These are phyloP conservation scores for Stenodema calcarata DNA, from an alignment of 2,888 invertebrate species.

Conservation along the genomic window DNA sequence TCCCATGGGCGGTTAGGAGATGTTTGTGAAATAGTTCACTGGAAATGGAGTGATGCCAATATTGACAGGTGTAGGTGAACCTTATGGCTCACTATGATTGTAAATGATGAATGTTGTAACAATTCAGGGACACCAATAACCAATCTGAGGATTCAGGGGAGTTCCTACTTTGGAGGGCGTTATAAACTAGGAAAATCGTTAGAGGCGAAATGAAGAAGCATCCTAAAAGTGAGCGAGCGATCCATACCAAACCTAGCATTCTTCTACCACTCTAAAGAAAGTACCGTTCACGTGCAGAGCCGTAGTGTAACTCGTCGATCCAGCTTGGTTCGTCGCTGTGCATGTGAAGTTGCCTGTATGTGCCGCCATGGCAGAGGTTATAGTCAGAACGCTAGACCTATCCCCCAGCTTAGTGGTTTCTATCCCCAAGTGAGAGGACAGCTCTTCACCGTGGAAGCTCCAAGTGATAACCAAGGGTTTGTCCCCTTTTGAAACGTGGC, in stretches of 20 bases:
- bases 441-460: slow-evolving; percentile 68
- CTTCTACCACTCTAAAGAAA: neutral
- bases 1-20: too few species aligned
- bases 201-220: neutral
- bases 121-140: too few species aligned
- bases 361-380: slow-evolving; percentile 71
- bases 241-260: slow-evolving; percentile 18
- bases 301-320: slow-evolving; percentile 72
- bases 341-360: slow-evolving; percentile 81
- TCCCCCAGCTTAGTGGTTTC: slow-evolving; percentile 59
- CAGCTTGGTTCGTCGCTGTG: slow-evolving; percentile 75
- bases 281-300: slow-evolving; percentile 78
- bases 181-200: neutral
- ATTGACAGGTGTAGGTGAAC: too few species aligned
- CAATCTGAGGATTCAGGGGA: too few species aligned
- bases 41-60: too few species aligned
- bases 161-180: neutral
- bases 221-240: neutral
- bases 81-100: too few species aligned
- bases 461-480: slow-evolving; percentile 76
- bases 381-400: slow-evolving; percentile 64
- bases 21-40: too few species aligned
- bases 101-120: too few species aligned
- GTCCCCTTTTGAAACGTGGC: slow-evolving; percentile 73
- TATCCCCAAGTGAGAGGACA: slow-evolving; percentile 59